These are phyloP conservation scores for rabbit (Oryctolagus cuniculus) DNA, from an alignment of 2,113 vertebrate genomes.

Conservation along the genomic window DNA sequence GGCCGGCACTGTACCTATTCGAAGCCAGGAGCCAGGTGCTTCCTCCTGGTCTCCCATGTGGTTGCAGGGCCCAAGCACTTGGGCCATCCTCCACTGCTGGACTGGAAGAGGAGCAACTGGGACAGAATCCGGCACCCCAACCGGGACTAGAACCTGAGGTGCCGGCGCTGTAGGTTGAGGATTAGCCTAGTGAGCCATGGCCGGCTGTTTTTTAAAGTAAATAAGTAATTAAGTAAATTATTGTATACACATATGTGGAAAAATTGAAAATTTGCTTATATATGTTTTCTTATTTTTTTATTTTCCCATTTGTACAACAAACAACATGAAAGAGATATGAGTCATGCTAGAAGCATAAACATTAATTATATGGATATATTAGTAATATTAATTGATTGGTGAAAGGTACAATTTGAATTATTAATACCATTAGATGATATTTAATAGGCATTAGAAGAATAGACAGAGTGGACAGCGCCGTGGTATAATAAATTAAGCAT, in stretches of 20 bases:
- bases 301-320: neutral
- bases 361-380: neutral
- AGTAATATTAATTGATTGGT: neutral
- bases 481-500: no score
- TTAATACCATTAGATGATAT: neutral
- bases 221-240: neutral
- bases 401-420: neutral
- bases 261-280: neutral
- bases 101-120: no score
- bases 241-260: neutral
- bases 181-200: no score
- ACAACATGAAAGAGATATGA: neutral
- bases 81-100: no score
- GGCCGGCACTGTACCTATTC: no score
- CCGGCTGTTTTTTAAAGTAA: neutral
- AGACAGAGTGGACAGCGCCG: neutral
- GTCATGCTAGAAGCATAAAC: neutral
- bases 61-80: no score
- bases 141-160: no score
- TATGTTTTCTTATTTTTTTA: neutral
- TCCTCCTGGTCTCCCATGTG: no score
- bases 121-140: no score
- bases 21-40: no score
- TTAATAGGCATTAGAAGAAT: neutral
- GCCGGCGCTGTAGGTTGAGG: no score